phyloP scores from a whole-genome alignment of 2,888 invertebrate species.

The Lacanobia wlatinum region DNA sequence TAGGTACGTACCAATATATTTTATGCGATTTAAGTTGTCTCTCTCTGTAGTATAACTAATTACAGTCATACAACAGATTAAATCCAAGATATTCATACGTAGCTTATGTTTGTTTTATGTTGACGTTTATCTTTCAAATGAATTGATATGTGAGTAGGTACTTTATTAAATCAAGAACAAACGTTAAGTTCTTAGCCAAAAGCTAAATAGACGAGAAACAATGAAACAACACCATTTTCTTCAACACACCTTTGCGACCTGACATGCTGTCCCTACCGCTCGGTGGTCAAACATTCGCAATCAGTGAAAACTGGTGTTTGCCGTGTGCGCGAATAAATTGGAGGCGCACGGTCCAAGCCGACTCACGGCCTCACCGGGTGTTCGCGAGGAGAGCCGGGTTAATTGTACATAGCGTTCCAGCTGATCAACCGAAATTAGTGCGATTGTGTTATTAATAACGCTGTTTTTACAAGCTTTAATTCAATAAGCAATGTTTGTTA shows the following conservation, averaged over 20 bases:
- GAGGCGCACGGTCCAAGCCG: constrained; percentile 60
- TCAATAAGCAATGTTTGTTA: no score
- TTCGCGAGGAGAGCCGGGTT: constrained; percentile 38
- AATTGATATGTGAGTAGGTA: no score
- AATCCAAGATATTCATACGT: not conserved
- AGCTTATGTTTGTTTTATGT: not conserved
- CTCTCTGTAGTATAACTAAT: no score
- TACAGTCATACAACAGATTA: not conserved
- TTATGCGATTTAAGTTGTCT: no score
- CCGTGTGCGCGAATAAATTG: constrained; percentile 71
- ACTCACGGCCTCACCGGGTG: constrained; percentile 32
- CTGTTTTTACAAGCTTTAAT: not conserved
- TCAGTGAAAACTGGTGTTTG: constrained; percentile 77
- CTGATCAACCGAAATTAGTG: constrained; percentile 19
- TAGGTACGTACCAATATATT: no score
- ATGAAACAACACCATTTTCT: not conserved
- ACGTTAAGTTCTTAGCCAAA: not conserved
- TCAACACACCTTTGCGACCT: constrained; percentile 13
- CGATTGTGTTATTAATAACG: not conserved
- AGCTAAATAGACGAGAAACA: not conserved
- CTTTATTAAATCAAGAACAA: not conserved
- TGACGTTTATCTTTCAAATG: no score
- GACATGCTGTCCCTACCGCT: constrained; percentile 64
- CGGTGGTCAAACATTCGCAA: constrained; percentile 77
- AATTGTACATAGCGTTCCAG: constrained; percentile 35